phyloP scores from a whole-genome alignment of 1,140 invertebrate genomes.

The Galendromus occidentalis region DNA sequence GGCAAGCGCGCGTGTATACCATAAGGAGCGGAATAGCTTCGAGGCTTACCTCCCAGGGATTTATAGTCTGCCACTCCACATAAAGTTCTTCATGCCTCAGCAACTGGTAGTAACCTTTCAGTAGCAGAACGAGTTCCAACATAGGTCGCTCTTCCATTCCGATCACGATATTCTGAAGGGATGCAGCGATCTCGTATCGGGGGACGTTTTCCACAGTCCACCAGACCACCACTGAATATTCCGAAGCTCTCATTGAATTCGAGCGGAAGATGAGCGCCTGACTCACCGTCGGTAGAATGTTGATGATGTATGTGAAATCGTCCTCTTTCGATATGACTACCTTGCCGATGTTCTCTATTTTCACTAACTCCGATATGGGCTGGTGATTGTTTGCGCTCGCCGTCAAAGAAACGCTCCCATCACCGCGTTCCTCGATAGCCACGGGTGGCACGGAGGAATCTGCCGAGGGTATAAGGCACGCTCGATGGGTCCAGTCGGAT shows the following conservation, averaged over 20 bases:
- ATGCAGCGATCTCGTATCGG: no score
- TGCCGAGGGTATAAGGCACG: no score
- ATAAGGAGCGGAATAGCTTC: not conserved
- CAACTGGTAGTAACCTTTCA: constrained; percentile 1
- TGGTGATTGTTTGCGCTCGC: not conserved
- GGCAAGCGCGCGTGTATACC: not conserved
- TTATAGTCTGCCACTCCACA: not conserved
- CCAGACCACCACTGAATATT: not conserved
- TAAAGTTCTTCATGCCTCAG: not conserved
- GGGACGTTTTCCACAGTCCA: no score
- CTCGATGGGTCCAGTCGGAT: no score
- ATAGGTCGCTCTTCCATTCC: constrained; percentile 6
- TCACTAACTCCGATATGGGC: constrained; percentile 7
- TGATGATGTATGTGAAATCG: constrained; percentile 4
- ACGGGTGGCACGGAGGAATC: no score
- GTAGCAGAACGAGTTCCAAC: not conserved
- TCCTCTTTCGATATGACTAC: constrained; percentile 3
- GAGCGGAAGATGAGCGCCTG: not conserved
- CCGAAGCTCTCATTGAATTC: not conserved
- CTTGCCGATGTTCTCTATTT: constrained; percentile 1
- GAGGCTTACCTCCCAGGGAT: constrained; percentile 6
- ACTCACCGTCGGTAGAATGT: constrained; percentile 2
- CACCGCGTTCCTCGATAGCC: not conserved
- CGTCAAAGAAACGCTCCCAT: not conserved
- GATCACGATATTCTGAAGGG: constrained; percentile 5